phyloP scores from a whole-genome alignment of 2,888 invertebrate species.

The Xylota segnis region DNA sequence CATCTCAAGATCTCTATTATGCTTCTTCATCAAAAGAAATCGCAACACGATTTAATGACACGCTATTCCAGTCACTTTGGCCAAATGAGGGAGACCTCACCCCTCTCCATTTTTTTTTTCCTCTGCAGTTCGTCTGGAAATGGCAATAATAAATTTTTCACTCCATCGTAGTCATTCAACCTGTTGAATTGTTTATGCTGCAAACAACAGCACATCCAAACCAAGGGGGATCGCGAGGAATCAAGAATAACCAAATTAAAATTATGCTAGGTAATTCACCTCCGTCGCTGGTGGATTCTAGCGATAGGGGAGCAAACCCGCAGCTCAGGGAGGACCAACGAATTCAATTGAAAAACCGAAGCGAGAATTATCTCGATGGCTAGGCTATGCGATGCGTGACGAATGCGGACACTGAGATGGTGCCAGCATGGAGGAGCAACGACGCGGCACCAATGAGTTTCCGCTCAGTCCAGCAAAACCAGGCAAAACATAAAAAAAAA shows the following conservation, averaged over 20 bases:
- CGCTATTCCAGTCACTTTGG: slow-evolving; percentile 68
- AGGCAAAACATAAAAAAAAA: slow-evolving; percentile 35
- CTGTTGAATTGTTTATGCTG: slow-evolving; percentile 75
- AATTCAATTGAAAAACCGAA: slow-evolving; percentile 73
- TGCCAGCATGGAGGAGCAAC: slow-evolving; percentile 79
- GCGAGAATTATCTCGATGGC: slow-evolving; percentile 76
- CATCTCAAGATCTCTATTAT: slow-evolving; percentile 31
- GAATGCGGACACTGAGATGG: slow-evolving; percentile 68
- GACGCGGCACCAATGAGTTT: slow-evolving; percentile 84
- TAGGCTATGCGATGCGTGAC: slow-evolving; percentile 78
- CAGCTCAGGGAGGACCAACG: slow-evolving; percentile 39
- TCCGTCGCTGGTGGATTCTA: slow-evolving; percentile 54
- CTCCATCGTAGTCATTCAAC: slow-evolving; percentile 73
- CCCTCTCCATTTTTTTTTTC: slow-evolving; percentile 15
- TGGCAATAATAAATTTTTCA: slow-evolving; percentile 72
- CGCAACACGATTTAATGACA: slow-evolving; percentile 73
- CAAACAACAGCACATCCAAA: slow-evolving; percentile 38
- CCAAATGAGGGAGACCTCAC: slow-evolving; percentile 60
- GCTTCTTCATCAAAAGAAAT: slow-evolving; percentile 63
- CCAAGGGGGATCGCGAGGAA: slow-evolving; percentile 40
- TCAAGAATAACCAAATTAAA: slow-evolving; percentile 73
- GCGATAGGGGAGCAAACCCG: slow-evolving; percentile 59
- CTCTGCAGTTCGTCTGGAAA: slow-evolving; percentile 58
- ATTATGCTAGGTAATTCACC: slow-evolving; percentile 75
- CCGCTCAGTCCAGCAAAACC: slow-evolving; percentile 79